Evolutionary conservation across 2,888 invertebrate genomes (phyloP).

Genomic region (Thera britannica): DNA sequence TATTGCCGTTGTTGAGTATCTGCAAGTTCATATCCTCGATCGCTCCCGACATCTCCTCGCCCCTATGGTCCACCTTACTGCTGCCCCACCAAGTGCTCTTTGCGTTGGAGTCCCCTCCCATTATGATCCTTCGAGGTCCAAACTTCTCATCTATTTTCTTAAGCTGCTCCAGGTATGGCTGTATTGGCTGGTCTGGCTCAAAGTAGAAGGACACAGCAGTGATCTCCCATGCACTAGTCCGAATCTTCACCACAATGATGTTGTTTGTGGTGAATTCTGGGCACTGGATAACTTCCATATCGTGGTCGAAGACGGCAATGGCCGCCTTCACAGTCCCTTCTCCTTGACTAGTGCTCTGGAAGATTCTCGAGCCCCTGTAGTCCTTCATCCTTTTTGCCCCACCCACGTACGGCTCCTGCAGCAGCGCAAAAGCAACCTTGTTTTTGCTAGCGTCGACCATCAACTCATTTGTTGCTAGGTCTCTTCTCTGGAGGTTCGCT

Average conservation of each 20-base stretch:
- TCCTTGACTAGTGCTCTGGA: conserved; percentile 3
- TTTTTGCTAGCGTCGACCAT: too few relatives aligned
- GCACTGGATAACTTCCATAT: background rate
- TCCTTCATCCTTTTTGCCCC: too few relatives aligned
- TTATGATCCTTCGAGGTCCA: background rate
- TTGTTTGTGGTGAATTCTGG: background rate
- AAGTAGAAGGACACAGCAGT: background rate
- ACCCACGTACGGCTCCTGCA: too few relatives aligned
- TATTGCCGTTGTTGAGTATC: background rate
- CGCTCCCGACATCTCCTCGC: background rate
- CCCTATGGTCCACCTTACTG: background rate
- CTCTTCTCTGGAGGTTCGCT: too few relatives aligned
- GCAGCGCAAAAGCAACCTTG: too few relatives aligned
- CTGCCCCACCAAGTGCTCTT: background rate
- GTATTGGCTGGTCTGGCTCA: background rate
- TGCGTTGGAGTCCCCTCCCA: background rate
- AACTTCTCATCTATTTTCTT: background rate
- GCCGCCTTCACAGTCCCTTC: background rate
- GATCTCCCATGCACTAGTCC: background rate
- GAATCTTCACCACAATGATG: background rate
- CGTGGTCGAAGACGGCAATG: background rate
- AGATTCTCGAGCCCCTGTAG: background rate
- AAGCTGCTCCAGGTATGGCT: background rate
- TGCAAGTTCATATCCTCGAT: too few relatives aligned
- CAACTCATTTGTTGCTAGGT: too few relatives aligned